Conservation (phyloP, 2,888 invertebrate species). For the Drepana falcataria region DNA sequence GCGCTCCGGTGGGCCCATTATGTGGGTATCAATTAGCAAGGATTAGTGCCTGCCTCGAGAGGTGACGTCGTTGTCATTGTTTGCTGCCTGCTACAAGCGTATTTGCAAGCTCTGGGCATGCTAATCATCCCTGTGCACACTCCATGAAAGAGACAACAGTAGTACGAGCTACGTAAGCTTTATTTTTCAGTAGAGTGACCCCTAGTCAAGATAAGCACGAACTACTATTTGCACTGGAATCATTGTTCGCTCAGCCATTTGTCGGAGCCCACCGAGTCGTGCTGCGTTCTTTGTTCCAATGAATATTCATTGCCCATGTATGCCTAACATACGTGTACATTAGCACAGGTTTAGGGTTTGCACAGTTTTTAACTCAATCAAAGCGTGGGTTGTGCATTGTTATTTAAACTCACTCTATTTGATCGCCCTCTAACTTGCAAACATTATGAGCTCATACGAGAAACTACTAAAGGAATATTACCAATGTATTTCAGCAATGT, state of each 20-base stretch:
- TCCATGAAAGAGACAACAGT: not conserved
- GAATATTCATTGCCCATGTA: conserved; percentile 48
- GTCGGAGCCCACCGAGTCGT: conserved; percentile 23
- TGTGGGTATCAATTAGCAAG: not conserved
- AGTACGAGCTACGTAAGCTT: not conserved
- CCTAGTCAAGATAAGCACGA: conserved; percentile 32
- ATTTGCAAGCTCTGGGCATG: not conserved
- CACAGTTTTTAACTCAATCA: not conserved
- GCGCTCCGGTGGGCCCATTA: not conserved
- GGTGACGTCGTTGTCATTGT: not conserved
- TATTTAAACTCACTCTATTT: not conserved
- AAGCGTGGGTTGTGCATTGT: not conserved
- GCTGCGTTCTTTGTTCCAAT: conserved; percentile 35
- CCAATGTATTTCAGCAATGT: too few relatives aligned
- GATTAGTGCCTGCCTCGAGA: not conserved
- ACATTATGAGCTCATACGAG: not conserved
- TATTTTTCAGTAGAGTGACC: conserved; percentile 9
- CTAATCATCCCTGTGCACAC: not conserved
- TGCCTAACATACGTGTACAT: conserved; percentile 19
- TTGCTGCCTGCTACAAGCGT: not conserved
- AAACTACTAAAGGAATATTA: not conserved
- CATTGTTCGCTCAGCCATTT: conserved; percentile 49
- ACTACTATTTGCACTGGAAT: conserved; percentile 57
- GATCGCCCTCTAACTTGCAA: not conserved
- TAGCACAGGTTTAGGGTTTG: not conserved